Base-by-base conservation (phyloP, 2,888 invertebrate genomes). In the Hylaea fasciaria region DNA sequence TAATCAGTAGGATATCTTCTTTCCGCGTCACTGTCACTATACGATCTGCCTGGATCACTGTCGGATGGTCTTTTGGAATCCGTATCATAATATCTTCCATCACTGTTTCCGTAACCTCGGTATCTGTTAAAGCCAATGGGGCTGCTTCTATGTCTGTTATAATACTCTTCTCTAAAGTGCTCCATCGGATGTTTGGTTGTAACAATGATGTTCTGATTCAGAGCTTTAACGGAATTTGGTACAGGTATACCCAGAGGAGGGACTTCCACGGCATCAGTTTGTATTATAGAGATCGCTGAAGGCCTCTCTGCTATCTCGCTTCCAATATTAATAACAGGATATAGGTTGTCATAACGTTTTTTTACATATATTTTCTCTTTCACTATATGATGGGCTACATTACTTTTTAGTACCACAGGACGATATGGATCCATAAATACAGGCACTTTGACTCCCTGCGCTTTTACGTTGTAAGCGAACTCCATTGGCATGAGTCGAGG, bases 231-330 rank as follows among this genome's bases (percentile, higher is more conserved):
- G 1, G 82, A 80, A 16, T 83, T 80, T 7, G 76, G 60, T 39
- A 88, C 63, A 13, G 81, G 78, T 48, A 91, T 73, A 9, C 78
- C 77, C 22, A 91, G 62, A 1, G 89, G 89, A 16, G 83, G 78
- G 56, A 91, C 81, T 69, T 86, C 85, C 9, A 77, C 68, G 0
- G 80, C 80, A 68, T 91, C 87, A 0, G 90, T 90, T 69, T 91
- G 91, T 63, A 90, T 74, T 35, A 82, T 17, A 41, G 39, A 28
- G 40, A 35, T 60, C 50, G 49, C 51, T 47, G 46, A 13, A 17
- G 44, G 61, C 16, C 29, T 14, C 9, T 47, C 29, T 17, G 37
- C 29, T 13, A 55, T 46, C 2, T 16, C 39, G 14, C 22, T 51
- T 32, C n/a, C 22, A 4, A 51, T 11, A 28, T 22, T 44, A 12